Conservation (phyloP, 1,140 invertebrate species). For the Drosophila hydei region DNA sequence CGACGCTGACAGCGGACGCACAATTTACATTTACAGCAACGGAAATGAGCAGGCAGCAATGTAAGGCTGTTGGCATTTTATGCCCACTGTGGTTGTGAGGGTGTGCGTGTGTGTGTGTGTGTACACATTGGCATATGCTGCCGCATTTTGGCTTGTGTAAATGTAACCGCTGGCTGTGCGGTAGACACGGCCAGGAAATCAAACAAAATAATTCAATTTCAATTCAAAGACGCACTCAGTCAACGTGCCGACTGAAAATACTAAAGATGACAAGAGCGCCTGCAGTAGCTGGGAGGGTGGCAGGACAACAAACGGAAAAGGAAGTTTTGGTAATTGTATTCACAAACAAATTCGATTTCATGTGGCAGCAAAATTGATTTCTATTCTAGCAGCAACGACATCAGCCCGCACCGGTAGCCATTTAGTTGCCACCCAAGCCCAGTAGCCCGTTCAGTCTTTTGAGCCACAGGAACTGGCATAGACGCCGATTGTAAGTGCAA, state of each 20-base stretch:
- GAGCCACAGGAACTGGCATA: neutral
- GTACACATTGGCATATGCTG: constrained; percentile 54
- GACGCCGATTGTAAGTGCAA: neutral
- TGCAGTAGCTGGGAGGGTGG: neutral
- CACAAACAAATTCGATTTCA: constrained; percentile 81
- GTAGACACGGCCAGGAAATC: constrained; percentile 64
- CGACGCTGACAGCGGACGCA: constrained; percentile 47
- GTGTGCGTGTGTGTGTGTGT: constrained; percentile 10
- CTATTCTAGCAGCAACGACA: constrained; percentile 42
- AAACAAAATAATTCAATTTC: constrained; percentile 83
- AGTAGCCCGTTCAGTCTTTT: neutral
- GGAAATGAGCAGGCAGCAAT: constrained; percentile 58
- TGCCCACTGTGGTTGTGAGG: neutral
- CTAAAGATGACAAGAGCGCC: constrained; percentile 29
- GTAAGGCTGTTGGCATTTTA: constrained; percentile 42
- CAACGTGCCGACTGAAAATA: constrained; percentile 25
- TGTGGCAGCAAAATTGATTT: constrained; percentile 77
- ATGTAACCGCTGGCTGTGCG: constrained; percentile 41
- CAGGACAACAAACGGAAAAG: constrained; percentile 54
- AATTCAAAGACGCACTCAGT: constrained; percentile 68
- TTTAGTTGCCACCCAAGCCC: constrained; percentile 22
- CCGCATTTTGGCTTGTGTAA: constrained; percentile 70
- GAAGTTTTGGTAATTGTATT: constrained; percentile 81
- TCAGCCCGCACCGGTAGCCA: constrained; percentile 44
- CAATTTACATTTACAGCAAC: constrained; percentile 44